A percentile compares a stretch with the other conserved stretches of the same genome.
phyloP scores from a whole-genome alignment of 1,140 invertebrate species.

The Chelonus insularis region DNA sequence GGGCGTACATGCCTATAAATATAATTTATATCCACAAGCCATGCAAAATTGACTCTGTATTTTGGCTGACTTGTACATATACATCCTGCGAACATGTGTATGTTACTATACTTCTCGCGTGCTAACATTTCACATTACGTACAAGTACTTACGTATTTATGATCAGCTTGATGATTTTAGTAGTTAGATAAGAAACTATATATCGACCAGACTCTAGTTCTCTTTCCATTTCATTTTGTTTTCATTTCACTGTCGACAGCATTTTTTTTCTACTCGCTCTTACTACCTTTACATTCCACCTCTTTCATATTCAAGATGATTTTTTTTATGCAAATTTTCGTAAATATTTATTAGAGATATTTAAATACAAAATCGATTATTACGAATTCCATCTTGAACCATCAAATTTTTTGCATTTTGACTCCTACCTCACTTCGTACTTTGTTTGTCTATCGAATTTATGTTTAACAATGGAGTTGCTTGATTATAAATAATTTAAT shows the following conservation, averaged over 20 bases:
- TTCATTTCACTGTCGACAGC: not conserved
- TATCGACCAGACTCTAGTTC: slow-evolving; percentile 2
- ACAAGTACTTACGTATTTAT: slow-evolving; percentile 40
- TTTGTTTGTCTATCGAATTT: too few relatives aligned
- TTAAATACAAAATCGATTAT: too few relatives aligned
- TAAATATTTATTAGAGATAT: too few relatives aligned
- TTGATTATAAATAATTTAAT: too few relatives aligned
- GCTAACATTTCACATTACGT: slow-evolving; percentile 32
- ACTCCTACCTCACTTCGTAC: too few relatives aligned
- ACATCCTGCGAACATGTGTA: not conserved
- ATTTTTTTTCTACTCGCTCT: slow-evolving; percentile 12
- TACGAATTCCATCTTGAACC: too few relatives aligned
- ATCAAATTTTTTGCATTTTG: too few relatives aligned
- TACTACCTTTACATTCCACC: not conserved
- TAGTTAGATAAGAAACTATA: slow-evolving; percentile 30
- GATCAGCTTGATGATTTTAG: slow-evolving; percentile 33
- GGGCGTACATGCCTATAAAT: slow-evolving; percentile 29
- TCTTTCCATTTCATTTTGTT: slow-evolving; percentile 17
- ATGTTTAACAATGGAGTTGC: too few relatives aligned
- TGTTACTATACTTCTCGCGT: slow-evolving; percentile 25
- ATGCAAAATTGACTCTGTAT: slow-evolving; percentile 27
- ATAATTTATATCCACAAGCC: slow-evolving; percentile 32
- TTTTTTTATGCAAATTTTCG: too few relatives aligned
- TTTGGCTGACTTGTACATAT: not conserved
- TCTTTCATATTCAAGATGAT: too few relatives aligned